Evolutionary conservation across 2,113 vertebrate genomes (phyloP), one percentile per base, ranked within the genome.

Genomic region (Scopus umbretta): DNA sequence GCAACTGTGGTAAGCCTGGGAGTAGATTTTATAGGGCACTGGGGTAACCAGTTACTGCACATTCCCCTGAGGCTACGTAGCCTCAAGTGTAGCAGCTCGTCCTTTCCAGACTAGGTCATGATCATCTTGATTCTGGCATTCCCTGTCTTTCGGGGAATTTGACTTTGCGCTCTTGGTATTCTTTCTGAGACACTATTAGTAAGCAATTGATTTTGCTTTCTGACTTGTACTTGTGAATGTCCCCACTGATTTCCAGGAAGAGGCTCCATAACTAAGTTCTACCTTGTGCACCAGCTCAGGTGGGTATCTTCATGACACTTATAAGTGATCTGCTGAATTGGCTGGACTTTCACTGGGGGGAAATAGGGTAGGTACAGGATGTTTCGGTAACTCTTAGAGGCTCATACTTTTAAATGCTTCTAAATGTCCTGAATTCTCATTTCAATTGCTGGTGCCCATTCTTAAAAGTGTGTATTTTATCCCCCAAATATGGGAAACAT

Each of bases 31-130:
- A 56, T 83, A 92, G 86, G 79, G 94, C 80, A 89, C 92, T 88
- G 85, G 86, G 93, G 68, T 95, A 96, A 94, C 94, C 85, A 93
- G 96, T 96, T 94, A 96, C 91, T 95, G 94, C 58, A 45, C 52
- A 21, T 95, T 96, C 88, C 83, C 86, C 79, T 42, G 49, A 70
- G 95, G 96, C 93, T 92, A 90, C 1, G 0, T 32, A 84, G 80
- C 91, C 88, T 90, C 88, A 47, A 84, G 74, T 34, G 80, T 73
- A 91, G 65, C 68, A 91, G 83, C 80, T 61, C 95, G 73, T 94
- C 83, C 80, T 94, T 96, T 91, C 68, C 80, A 53, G 94, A 36
- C 65, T 87, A 71, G 88, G 76, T 86, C 89, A 81, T 75, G 80
- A 84, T 85, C 76, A 45, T n/a, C 86, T 89, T 70, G 72, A 52